These are phyloP conservation scores for Sternarchorhynchus goeldii DNA, from an alignment of 2,797 vertebrate species.

Conservation along the genomic window DNA sequence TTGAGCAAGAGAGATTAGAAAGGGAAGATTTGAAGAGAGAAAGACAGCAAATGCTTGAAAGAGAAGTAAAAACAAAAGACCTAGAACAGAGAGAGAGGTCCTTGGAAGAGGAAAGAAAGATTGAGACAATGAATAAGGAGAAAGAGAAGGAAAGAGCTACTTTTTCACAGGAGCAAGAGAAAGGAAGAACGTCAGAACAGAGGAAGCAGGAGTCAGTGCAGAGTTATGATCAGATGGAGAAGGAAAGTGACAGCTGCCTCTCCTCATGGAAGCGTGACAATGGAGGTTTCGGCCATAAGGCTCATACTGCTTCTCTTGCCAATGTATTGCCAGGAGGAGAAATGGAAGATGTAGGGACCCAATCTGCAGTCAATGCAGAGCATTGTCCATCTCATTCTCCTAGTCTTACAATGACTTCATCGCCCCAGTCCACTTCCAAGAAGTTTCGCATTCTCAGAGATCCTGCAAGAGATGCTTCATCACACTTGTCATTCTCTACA, in stretches of 20 bases:
- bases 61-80: neutral
- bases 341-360: conserved; percentile 54
- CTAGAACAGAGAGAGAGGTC: conserved; percentile 23
- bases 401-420: conserved; percentile 51
- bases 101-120: conserved; percentile 9
- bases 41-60: conserved; percentile 37
- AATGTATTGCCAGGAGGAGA: conserved; percentile 60
- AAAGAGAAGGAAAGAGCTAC: conserved; percentile 33
- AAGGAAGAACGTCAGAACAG: conserved; percentile 13
- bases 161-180: conserved; percentile 48
- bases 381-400: conserved; percentile 55
- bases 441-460: conserved; percentile 75
- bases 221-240: conserved; percentile 52
- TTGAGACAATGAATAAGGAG: conserved; percentile 29
- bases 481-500: conserved; percentile 52
- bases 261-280: conserved; percentile 70
- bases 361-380: conserved; percentile 53
- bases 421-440: conserved; percentile 70
- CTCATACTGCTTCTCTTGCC: conserved; percentile 56
- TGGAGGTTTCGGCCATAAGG: conserved; percentile 62
- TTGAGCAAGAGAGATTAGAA: conserved; percentile 59
- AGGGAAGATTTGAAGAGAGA: conserved; percentile 60
- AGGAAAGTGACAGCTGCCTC: conserved; percentile 67
- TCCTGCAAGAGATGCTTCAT: conserved; percentile 57
- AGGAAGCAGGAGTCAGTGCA: conserved; percentile 34